Base-by-base conservation (phyloP, 2,888 invertebrate species). In the Idaea biselata region DNA sequence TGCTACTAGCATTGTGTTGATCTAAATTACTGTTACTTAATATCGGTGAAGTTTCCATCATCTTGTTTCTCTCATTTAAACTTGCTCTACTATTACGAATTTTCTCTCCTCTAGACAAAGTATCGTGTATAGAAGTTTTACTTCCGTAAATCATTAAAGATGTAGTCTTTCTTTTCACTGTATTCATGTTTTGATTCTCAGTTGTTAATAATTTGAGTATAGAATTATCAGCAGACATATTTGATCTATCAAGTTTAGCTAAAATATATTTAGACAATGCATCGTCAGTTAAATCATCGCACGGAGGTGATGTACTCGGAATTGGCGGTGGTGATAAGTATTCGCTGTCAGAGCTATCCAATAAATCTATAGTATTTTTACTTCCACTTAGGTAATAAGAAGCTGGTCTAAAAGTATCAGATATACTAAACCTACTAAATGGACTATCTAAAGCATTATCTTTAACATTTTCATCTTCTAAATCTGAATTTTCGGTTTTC, bases 351-450 rank as follows among this genome's bases (percentile, higher is more conserved):
- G 96, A 96, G 72, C 96, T 97, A 80, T 97, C 96, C 63, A 95
- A 96, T 70, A 95, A 93, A 73, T 96, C 95, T 16, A 94, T 93
- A 33, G 94, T 87, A 63, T 93, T 93, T 74, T 94, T 94, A 76
- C 95, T 96, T 0, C 95, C 94, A 25, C 96, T 95, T 57, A 97
- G 83, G 82, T 97, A 97, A 80, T 97, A 97, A 0, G 97, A 97
- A 0, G 97, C 97, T 0, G 97, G 97, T 61, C 97, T 93, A 80
- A 97, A 97, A 1, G 96, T 97, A 80, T 97, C 97, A 0, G 97
- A 97, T 63, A 97, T 93, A 84, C 97, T 97, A 80, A 97, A 97
- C 71, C 97, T 93, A 73, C 83, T 90, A 68, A 88, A 93, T 6
- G 93, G 92, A 0, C 95, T 94, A 74, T 96, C 95, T 58, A 95